Conservation (phyloP, 2,888 invertebrate genomes). For the Eugnorisma glareosa region DNA sequence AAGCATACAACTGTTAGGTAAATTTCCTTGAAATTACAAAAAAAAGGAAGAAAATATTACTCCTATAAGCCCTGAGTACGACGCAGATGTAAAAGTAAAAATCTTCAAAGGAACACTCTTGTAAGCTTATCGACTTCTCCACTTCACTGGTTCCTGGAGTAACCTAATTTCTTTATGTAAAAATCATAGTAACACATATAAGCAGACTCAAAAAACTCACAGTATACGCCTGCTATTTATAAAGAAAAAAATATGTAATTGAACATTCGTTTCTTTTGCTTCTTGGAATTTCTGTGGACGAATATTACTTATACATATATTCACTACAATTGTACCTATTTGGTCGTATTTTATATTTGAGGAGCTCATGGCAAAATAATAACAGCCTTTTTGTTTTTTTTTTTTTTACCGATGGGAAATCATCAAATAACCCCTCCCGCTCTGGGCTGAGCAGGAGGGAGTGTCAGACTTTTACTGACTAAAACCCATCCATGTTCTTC, state of each 20-base stretch:
- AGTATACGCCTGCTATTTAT: slow-evolving; percentile 5
- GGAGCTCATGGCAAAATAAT: too few species aligned
- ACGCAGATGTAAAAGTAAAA: slow-evolving; percentile 61
- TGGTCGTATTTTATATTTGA: not conserved
- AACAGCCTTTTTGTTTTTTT: too few species aligned
- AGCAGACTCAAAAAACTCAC: slow-evolving; percentile 21
- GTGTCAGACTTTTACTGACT: too few species aligned
- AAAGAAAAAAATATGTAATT: slow-evolving; percentile 13
- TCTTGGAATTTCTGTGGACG: not conserved
- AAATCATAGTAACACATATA: slow-evolving; percentile 55
- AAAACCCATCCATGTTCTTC: too few species aligned
- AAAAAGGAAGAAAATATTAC: slow-evolving; percentile 43
- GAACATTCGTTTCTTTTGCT: not conserved
- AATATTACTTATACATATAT: not conserved
- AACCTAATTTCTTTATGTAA: slow-evolving; percentile 63
- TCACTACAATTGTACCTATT: not conserved
- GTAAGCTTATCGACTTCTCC: slow-evolving; percentile 66
- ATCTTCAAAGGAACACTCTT: slow-evolving; percentile 64
- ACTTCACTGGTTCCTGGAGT: slow-evolving; percentile 57
- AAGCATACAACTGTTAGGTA: not conserved
- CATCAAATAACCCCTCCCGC: too few species aligned
- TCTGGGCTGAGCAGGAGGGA: too few species aligned
- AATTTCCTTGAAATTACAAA: slow-evolving; percentile 32
- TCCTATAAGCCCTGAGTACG: slow-evolving; percentile 37
- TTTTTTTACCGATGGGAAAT: too few species aligned